Conservation (phyloP, 2,113 vertebrate genomes). For the Sinocyclocheilus rhinocerous region DNA sequence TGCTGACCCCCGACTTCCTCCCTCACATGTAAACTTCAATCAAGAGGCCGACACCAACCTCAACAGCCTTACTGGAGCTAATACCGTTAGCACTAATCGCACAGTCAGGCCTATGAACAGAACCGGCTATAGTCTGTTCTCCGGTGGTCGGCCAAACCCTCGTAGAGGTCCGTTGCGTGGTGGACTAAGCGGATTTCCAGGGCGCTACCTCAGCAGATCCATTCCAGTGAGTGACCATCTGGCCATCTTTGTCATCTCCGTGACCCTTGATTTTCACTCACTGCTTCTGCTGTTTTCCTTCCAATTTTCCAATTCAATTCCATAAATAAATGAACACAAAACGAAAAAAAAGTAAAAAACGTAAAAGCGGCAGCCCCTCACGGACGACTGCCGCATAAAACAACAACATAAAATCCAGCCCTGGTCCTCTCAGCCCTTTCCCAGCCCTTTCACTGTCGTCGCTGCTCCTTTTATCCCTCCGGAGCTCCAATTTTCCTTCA, state of each 20-base stretch:
- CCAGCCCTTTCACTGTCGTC: too few species aligned
- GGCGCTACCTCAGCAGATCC: conserved; percentile 79
- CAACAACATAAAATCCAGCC: too few species aligned
- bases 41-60: conserved; percentile 82
- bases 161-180: conserved; percentile 65
- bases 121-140: conserved; percentile 67
- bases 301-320: too few species aligned
- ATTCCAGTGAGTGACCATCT: conserved; percentile 81
- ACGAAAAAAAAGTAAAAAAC: too few species aligned
- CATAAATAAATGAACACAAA: too few species aligned
- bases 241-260: neutral
- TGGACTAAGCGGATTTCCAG: conserved; percentile 73
- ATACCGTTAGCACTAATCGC: neutral
- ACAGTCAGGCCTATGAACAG: conserved; percentile 63
- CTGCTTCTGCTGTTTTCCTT: neutral
- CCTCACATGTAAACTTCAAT: conserved; percentile 66
- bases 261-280: neutral
- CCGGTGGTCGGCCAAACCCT: conserved; percentile 59
- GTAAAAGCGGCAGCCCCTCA: too few species aligned
- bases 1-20: conserved; percentile 68
- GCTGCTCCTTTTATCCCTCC: too few species aligned
- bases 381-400: too few species aligned
- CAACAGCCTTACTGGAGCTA: neutral
- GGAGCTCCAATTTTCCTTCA: neutral
- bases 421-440: too few species aligned